phyloP scores from a whole-genome alignment of 2,888 invertebrate species.

The Pachliopta kotzebuea region DNA sequence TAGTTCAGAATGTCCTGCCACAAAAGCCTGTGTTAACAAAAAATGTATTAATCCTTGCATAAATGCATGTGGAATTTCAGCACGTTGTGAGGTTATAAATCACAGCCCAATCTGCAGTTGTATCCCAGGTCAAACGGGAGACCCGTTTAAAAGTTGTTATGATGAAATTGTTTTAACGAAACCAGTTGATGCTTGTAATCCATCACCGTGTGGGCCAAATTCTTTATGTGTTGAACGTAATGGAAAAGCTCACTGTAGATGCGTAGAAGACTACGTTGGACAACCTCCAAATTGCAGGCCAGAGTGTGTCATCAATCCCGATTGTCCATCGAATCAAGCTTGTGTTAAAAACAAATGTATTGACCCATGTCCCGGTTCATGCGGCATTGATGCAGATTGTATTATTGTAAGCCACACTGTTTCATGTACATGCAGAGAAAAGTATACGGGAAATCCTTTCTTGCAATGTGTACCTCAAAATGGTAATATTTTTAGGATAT shows the following conservation, averaged over 20 bases:
- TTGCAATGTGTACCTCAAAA: slow-evolving; percentile 85
- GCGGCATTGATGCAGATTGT: slow-evolving; percentile 90
- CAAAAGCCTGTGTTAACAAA: slow-evolving; percentile 89
- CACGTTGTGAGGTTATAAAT: slow-evolving; percentile 89
- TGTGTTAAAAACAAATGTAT: slow-evolving; percentile 90
- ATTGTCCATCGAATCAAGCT: slow-evolving; percentile 88
- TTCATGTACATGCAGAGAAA: slow-evolving; percentile 87
- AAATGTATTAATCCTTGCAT: slow-evolving; percentile 92
- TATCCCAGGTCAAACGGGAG: slow-evolving; percentile 86
- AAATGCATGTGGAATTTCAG: slow-evolving; percentile 88
- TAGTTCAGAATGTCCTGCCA: slow-evolving; percentile 90
- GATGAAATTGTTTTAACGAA: slow-evolving; percentile 65
- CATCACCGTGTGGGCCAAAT: slow-evolving; percentile 92
- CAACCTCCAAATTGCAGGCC: slow-evolving; percentile 91
- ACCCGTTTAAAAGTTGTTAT: slow-evolving; percentile 88
- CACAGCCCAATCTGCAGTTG: slow-evolving; percentile 94
- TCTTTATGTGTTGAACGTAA: slow-evolving; percentile 85
- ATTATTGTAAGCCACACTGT: slow-evolving; percentile 89
- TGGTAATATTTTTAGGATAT: slow-evolving; percentile 55
- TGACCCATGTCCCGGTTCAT: slow-evolving; percentile 91
- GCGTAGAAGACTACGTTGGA: slow-evolving; percentile 88
- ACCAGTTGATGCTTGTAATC: slow-evolving; percentile 82
- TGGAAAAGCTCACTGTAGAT: slow-evolving; percentile 86
- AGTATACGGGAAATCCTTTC: slow-evolving; percentile 91
- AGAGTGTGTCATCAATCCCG: slow-evolving; percentile 90